A percentile compares a stretch with the other conserved stretches of the same genome.
These are phyloP conservation scores for Hemibagrus guttatus DNA, from an alignment of 2,797 vertebrate genomes.

Conservation along the genomic window DNA sequence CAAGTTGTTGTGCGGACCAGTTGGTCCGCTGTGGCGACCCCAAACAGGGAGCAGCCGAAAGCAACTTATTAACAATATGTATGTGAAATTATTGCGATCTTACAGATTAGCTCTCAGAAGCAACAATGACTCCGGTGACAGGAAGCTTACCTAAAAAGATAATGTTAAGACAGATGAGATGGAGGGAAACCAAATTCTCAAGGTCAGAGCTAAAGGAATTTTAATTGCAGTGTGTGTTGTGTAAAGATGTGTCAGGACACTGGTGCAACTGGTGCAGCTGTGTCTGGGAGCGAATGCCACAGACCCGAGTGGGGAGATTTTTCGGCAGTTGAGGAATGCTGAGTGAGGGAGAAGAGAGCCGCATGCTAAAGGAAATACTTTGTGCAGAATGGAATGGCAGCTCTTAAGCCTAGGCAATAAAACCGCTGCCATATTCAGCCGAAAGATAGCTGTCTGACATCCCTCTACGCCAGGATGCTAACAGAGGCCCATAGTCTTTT, in stretches of 20 bases:
- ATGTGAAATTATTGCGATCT: neutral
- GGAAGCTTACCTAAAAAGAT: neutral
- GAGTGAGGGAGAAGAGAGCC: constrained; percentile 75
- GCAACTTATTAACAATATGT: no score
- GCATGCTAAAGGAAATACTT: constrained; percentile 78
- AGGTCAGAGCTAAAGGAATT: constrained; percentile 38
- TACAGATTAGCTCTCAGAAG: neutral
- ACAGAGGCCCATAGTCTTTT: constrained; percentile 46
- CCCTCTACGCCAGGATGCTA: constrained; percentile 55
- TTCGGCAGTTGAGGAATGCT: constrained; percentile 80
- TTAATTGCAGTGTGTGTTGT: constrained; percentile 42
- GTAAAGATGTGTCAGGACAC: constrained; percentile 44
- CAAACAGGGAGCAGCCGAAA: no score
- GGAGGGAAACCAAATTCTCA: neutral
- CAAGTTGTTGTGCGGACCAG: no score
- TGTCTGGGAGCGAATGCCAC: constrained; percentile 71
- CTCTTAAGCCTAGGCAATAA: constrained; percentile 73
- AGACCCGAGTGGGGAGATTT: constrained; percentile 76
- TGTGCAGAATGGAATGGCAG: constrained; percentile 71
- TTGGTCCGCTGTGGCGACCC: no score
- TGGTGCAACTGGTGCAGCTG: constrained; percentile 26
- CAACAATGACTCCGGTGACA: neutral
- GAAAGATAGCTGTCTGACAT: constrained; percentile 54
- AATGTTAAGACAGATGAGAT: neutral
- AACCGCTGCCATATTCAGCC: constrained; percentile 65